Percentiles rank a stretch among this genome's conserved stretches.
Evolutionary conservation across 2,113 vertebrate species (phyloP).

Genomic region (Sturnira hondurensis): DNA sequence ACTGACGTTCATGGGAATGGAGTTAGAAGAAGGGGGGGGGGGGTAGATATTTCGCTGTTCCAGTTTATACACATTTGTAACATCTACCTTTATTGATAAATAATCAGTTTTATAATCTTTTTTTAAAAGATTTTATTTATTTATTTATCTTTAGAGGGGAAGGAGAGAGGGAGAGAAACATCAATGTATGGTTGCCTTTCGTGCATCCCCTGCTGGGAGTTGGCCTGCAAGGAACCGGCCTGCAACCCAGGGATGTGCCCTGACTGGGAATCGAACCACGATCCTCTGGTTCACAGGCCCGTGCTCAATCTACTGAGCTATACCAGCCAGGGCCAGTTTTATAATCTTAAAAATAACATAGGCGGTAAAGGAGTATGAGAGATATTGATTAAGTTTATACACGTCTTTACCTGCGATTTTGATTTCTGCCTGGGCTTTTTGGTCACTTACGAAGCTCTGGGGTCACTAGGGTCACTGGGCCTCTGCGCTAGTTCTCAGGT

Average conservation of each 20-base stretch:
- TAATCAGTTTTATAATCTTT: slow-evolving; percentile 19
- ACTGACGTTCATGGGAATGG: background rate
- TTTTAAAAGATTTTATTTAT: too few relatives aligned
- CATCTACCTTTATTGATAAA: background rate
- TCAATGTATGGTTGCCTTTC: too few relatives aligned
- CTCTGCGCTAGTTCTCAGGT: background rate
- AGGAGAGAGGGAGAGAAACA: too few relatives aligned
- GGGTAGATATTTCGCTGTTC: background rate
- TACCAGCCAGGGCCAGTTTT: too few relatives aligned
- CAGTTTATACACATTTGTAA: background rate
- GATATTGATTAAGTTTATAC: background rate
- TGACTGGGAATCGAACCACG: too few relatives aligned
- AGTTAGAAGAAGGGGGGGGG: background rate
- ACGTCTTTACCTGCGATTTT: background rate
- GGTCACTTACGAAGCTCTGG: background rate
- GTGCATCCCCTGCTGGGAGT: too few relatives aligned
- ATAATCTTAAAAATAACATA: background rate
- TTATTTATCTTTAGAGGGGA: too few relatives aligned
- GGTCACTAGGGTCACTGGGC: background rate
- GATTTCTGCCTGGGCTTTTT: background rate
- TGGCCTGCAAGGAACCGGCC: too few relatives aligned
- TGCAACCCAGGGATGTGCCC: too few relatives aligned
- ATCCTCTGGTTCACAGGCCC: too few relatives aligned
- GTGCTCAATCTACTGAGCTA: too few relatives aligned
- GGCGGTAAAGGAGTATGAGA: background rate